phyloP scores from a whole-genome alignment of 53 echinoderm and acorn worm species.

The Henricia sp. region DNA sequence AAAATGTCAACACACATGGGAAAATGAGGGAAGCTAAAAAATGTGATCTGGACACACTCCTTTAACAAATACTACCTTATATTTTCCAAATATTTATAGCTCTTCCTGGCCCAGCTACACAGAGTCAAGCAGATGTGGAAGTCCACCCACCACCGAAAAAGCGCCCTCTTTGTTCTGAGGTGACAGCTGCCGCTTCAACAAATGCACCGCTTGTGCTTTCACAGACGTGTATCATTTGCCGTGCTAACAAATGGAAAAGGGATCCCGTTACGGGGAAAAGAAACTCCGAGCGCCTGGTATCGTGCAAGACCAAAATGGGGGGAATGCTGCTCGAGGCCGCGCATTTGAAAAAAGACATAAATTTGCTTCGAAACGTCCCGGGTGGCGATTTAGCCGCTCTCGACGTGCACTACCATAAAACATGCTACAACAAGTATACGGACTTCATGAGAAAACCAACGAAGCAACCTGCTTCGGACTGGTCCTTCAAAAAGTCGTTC shows the following conservation, averaged over 20 bases:
- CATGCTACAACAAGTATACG: conserved; percentile 43
- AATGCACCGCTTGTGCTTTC: background rate
- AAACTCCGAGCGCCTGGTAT: background rate
- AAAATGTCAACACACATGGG: no score
- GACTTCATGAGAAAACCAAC: background rate
- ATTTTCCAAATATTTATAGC: no score
- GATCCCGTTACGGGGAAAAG: background rate
- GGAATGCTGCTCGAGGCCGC: background rate
- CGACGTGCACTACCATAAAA: conserved; percentile 48
- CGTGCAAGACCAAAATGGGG: conserved; percentile 2
- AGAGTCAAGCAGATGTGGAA: no score
- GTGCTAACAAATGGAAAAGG: background rate
- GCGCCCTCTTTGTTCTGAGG: background rate
- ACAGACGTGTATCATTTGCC: background rate
- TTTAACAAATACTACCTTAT: no score
- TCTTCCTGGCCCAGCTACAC: no score
- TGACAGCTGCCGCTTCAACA: background rate
- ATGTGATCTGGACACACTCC: no score
- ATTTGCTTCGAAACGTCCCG: background rate
- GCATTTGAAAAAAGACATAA: background rate
- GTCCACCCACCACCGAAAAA: background rate
- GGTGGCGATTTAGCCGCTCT: conserved; percentile 47
- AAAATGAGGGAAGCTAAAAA: no score
- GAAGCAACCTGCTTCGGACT: background rate
- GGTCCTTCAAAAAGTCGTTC: background rate